Conservation (phyloP, 2,113 vertebrate genomes). For the Heptranchias perlo region DNA sequence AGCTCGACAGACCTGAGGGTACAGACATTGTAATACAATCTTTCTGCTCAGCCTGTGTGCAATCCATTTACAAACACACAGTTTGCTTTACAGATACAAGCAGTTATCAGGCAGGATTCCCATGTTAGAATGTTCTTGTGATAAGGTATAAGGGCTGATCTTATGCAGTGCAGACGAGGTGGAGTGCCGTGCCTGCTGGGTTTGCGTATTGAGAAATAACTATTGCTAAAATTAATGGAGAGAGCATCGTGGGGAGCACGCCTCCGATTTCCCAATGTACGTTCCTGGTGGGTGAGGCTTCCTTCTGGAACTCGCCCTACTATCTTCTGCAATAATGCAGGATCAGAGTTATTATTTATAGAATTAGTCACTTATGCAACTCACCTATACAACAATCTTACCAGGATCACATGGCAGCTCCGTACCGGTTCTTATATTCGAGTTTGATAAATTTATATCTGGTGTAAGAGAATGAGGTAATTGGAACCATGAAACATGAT, state of each 20-base stretch:
- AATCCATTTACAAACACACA: not conserved
- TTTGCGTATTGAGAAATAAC: not conserved
- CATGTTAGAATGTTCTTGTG: not conserved
- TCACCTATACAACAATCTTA: not conserved
- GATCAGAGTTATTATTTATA: no score
- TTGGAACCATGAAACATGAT: not conserved
- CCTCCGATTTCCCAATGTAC: not conserved
- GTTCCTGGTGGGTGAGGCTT: no score
- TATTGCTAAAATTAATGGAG: not conserved
- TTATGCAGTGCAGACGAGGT: not conserved
- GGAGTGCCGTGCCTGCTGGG: not conserved
- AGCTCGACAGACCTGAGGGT: not conserved
- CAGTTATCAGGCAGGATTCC: not conserved
- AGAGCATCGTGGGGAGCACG: not conserved
- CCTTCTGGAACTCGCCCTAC: no score
- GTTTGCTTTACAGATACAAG: not conserved
- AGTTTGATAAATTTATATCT: not conserved
- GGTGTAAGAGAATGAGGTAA: not conserved
- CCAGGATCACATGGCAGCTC: not conserved
- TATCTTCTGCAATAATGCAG: no score
- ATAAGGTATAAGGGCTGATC: not conserved
- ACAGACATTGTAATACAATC: not conserved
- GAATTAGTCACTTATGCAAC: not conserved
- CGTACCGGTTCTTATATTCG: not conserved
- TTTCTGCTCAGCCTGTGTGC: not conserved